Base-by-base conservation (phyloP, 2,888 invertebrate species). In the Choreutis nemorana region DNA sequence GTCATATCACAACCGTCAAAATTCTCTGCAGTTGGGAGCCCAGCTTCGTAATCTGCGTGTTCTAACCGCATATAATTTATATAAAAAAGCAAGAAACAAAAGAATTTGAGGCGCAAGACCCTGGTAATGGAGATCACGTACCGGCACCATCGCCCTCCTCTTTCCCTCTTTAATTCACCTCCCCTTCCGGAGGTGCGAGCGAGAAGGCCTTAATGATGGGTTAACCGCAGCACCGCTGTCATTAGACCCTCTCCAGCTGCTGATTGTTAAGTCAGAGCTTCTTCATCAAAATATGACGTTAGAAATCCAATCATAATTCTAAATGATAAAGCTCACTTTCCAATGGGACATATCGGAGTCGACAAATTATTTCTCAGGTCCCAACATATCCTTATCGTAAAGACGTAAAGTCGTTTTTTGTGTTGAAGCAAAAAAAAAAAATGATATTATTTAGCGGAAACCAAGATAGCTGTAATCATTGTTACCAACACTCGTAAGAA, bases 71-170 rank as follows among this genome's bases (percentile, higher is more conserved):
- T 48, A 53, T 49, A 53, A 60, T 56, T 50, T 52, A 53, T 56
- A 60, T 57, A 48, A 52, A 61, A 60, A 48, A 37, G 51, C 30
- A 42, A 58, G 47, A 51, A 56, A 65, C 62, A 68, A 67, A 66
- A 63, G 66, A 64, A 58, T 60, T 51, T 62, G 61, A 68, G 61
- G 65, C 58, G 59, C 63, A 67, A 66, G 63, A 64, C 57, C 55
- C 50, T 45, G 49, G 63, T 77, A 75, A 78, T 78, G 71, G 77
- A 66, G 70, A 77, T 73, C 77, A 77, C 77, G 77, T 72, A 71
- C 55, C 47, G 40, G 29, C 33, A 39, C 33, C 41, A 48, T 53
- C 53, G 50, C 61, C 63, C 64, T 60, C 55, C 53, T 11, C 15
- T 53, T 51, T 71, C 68, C 60, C 65, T 46, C 61, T 73, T 63